These are phyloP conservation scores for Chrysaora quinquecirrha DNA, from an alignment of 30 jellyfish, hydroid and myxozoan species.

Conservation along the genomic window DNA sequence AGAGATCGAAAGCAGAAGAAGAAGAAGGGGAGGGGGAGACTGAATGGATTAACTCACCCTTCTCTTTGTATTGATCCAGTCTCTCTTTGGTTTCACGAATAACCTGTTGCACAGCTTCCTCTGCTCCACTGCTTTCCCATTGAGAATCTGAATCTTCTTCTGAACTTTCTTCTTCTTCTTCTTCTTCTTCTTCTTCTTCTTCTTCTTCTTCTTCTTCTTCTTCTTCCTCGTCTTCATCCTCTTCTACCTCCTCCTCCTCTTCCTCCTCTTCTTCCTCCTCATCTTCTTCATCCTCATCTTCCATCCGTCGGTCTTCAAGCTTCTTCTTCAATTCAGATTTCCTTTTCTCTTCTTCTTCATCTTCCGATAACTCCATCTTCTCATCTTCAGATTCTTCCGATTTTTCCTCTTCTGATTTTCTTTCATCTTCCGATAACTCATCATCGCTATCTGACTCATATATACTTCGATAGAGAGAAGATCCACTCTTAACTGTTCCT, in stretches of 20 bases:
- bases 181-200: slow-evolving; percentile 72
- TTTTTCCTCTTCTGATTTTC: slow-evolving; percentile 32
- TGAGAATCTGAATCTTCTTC: slow-evolving; percentile 57
- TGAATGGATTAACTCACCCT: too few species aligned
- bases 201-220: slow-evolving; percentile 79
- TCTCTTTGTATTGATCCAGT: slow-evolving; percentile 57
- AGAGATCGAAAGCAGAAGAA: too few species aligned
- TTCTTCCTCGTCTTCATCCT: slow-evolving; percentile 51
- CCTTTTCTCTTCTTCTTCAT: slow-evolving; percentile 43
- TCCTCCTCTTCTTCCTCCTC: slow-evolving; percentile 65
- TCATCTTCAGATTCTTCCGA: slow-evolving; percentile 54
- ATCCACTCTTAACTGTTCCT: slow-evolving; percentile 90
- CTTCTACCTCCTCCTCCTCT: slow-evolving; percentile 46
- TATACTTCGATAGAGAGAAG: slow-evolving; percentile 84
- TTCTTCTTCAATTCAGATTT: slow-evolving; percentile 35
- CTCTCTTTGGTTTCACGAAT: slow-evolving; percentile 53
- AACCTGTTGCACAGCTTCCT: slow-evolving; percentile 66
- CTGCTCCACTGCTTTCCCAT: slow-evolving; percentile 82
- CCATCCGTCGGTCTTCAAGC: slow-evolving; percentile 27
- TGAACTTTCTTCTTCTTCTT: slow-evolving; percentile 47
- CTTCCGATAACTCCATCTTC: slow-evolving; percentile 38
- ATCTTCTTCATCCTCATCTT: slow-evolving; percentile 55
- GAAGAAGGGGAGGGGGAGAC: too few species aligned
- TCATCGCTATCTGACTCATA: slow-evolving; percentile 72
- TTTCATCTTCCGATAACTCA: slow-evolving; percentile 60